Percentiles rank a stretch among this genome's conserved stretches.
Evolutionary conservation across 2,888 invertebrate species (phyloP).

Genomic region (Augiades crinisus): DNA sequence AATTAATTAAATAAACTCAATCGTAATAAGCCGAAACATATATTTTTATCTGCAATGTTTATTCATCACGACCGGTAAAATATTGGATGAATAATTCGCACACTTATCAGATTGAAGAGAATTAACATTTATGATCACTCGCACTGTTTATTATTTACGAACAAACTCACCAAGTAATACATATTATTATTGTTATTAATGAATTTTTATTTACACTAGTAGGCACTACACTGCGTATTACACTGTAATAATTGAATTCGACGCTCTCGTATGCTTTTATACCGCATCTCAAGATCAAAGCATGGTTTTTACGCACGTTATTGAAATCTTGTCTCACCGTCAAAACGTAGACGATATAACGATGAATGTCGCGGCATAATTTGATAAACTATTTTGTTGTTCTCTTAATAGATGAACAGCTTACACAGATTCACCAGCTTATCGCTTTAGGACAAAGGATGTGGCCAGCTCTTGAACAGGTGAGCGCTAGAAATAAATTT

Average conservation of each 20-base stretch:
- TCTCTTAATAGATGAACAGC: too few relatives aligned
- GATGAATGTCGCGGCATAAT: neutral
- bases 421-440: too few relatives aligned
- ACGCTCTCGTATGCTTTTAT: slow-evolving; percentile 19
- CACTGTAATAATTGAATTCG: slow-evolving; percentile 16
- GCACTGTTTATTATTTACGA: neutral
- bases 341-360: neutral
- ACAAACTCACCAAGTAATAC: slow-evolving; percentile 23
- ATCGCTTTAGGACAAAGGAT: too few relatives aligned
- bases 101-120: neutral
- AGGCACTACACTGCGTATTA: slow-evolving; percentile 5
- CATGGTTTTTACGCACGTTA: slow-evolving; percentile 20
- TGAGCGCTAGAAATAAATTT: too few relatives aligned
- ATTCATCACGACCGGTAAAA: too few relatives aligned
- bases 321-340: neutral
- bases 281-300: slow-evolving; percentile 25
- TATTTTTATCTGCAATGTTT: neutral
- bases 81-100: too few relatives aligned
- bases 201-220: neutral
- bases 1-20: too few relatives aligned
- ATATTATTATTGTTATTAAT: neutral
- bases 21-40: too few relatives aligned
- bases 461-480: too few relatives aligned
- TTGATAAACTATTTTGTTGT: too few relatives aligned
- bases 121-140: neutral